Percentiles rank a stretch among this genome's conserved stretches.
phyloP scores from a whole-genome alignment of 2,797 vertebrate genomes.

The Muscicapa comitata region DNA sequence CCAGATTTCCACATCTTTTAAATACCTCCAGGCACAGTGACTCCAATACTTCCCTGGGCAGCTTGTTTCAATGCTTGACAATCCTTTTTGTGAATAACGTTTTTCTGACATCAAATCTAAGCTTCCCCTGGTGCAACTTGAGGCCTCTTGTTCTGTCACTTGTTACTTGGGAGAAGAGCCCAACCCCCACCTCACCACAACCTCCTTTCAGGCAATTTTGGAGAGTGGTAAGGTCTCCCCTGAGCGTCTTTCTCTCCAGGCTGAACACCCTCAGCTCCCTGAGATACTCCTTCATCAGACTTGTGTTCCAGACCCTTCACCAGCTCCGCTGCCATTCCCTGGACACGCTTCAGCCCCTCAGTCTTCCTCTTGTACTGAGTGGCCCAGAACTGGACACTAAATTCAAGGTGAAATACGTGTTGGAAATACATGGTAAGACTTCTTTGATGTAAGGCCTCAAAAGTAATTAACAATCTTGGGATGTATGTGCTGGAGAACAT shows the following conservation, averaged over 20 bases:
- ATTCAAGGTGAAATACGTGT: neutral
- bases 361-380: neutral
- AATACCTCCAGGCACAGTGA: neutral
- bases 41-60: neutral
- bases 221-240: neutral
- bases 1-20: neutral
- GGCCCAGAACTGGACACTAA: neutral
- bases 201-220: neutral
- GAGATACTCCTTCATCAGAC: neutral
- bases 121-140: neutral
- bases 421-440: neutral
- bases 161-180: neutral
- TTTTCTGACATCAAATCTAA: neutral
- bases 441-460: neutral
- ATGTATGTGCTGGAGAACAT: neutral
- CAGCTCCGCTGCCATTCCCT: rapidly evolving
- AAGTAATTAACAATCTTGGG: neutral
- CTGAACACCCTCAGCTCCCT: neutral
- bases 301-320: neutral
- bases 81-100: neutral
- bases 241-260: neutral
- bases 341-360: rapidly evolving
- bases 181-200: rapidly evolving
- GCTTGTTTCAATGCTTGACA: neutral
- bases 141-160: neutral